Evolutionary conservation across 2,888 invertebrate genomes (phyloP).

Genomic region (Allolobophora icterica): DNA sequence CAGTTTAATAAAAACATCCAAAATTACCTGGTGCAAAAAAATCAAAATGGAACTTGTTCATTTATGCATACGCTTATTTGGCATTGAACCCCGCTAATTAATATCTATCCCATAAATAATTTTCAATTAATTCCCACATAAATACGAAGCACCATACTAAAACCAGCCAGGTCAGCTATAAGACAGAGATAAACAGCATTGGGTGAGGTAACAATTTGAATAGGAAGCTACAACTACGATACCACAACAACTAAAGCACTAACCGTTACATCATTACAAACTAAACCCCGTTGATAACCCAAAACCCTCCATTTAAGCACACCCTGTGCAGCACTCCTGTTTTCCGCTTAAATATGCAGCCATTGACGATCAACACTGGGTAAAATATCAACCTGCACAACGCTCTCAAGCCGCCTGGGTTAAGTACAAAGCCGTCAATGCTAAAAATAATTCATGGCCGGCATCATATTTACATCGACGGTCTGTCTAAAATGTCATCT

Average conservation of each 20-base stretch:
- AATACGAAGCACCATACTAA: background rate
- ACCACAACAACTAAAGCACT: background rate
- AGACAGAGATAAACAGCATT: background rate
- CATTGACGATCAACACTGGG: conserved; percentile 21
- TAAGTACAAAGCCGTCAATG: conserved; percentile 25
- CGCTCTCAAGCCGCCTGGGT: conserved; percentile 23
- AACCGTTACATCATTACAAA: background rate
- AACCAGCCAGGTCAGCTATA: background rate
- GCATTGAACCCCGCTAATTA: background rate
- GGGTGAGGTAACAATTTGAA: background rate
- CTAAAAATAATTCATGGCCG: conserved; percentile 30
- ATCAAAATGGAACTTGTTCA: background rate
- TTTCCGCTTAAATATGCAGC: conserved; percentile 4
- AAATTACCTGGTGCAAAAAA: background rate
- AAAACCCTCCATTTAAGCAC: background rate
- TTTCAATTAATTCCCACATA: background rate
- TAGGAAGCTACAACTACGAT: background rate
- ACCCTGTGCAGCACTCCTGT: background rate
- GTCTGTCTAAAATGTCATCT: conserved; percentile 1
- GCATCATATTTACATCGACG: conserved; percentile 24
- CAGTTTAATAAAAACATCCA: background rate
- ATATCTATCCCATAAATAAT: background rate
- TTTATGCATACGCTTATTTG: background rate
- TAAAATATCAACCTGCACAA: conserved; percentile 9
- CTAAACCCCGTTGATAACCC: background rate